Evolutionary conservation across 2,888 invertebrate genomes (phyloP), one percentile per base, ranked within the genome.

Genomic region (Ormyrus nitidulus): DNA sequence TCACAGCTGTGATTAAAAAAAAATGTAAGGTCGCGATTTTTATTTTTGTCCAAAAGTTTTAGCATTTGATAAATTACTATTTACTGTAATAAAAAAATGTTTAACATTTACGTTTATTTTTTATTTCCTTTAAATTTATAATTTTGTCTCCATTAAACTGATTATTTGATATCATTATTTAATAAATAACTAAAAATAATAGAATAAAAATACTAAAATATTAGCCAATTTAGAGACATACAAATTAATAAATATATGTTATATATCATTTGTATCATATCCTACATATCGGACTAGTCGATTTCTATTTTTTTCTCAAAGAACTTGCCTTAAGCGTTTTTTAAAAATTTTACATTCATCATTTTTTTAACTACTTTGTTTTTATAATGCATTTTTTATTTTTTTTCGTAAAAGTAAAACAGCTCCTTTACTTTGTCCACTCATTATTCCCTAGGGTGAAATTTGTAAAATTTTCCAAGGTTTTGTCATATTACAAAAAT

Each of bases 231-330:
- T 13, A 13, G 13, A 13, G 13, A 13, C 13, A 13, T 13, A 13
- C 13, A 13, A 13, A 13, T 13, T 13, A 13, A 13, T 13, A 13
- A 13, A 13, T 13, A 13, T 13, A 13, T 13, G 46, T 80, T 77
- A 80, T 56, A 72, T 19, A 34, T 34, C 34, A 65, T 76, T 48
- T 72, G 81, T 79, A 79, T 65, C 48, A 81, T 76, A 76, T 46
- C 73, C 77, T 48, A 69, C 61, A 76, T 76, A 79, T 76, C 73
- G 79, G 72, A 79, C 78, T 79, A 81, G 79, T 81, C 81, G 68
- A 69, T 53, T 76, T 73, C 69, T 72, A 59, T 65, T 73, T 65
- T 34, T 74, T 49, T 10, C 10, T 70, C 58, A 66, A 5, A 62
- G 64, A 69, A 13, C 10, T 71, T 53, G 70, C 53, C 7, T 56